A percentile compares a stretch with the other conserved stretches of the same genome.
Conservation (phyloP, 2,113 vertebrate genomes). For the Proterorhinus semilunaris region DNA sequence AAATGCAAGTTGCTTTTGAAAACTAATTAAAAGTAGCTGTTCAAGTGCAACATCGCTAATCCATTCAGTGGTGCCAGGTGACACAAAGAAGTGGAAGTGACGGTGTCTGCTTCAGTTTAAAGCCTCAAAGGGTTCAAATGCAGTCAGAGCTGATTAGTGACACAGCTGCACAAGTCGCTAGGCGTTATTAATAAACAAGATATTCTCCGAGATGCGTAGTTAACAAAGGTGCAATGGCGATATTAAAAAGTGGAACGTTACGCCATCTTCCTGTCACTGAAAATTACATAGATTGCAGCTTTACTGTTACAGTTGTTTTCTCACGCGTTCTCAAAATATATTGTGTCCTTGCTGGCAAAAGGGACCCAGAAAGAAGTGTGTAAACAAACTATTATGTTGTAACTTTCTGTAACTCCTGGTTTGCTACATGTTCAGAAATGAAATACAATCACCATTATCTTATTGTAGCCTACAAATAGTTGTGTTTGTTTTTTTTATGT, state of each 20-base stretch:
- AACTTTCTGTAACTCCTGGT: too few species aligned
- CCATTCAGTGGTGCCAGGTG: neutral
- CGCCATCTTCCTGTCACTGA: neutral
- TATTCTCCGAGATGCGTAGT: neutral
- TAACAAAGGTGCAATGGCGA: neutral
- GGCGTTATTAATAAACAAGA: conserved; percentile 17
- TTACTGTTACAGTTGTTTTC: neutral
- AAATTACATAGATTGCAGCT: neutral
- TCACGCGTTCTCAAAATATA: neutral
- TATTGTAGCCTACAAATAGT: too few species aligned
- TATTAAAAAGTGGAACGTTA: neutral
- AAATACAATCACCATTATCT: too few species aligned
- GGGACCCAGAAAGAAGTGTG: too few species aligned
- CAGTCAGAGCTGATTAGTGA: conserved; percentile 22
- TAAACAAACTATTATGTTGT: too few species aligned
- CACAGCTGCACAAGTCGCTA: conserved; percentile 13
- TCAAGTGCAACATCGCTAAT: conserved; percentile 2
- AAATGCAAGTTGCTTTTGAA: conserved; percentile 1
- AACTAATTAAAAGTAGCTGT: neutral
- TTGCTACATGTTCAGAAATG: too few species aligned
- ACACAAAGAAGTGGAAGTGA: conserved; percentile 2
- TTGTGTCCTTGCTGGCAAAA: too few species aligned
- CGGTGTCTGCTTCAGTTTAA: neutral
- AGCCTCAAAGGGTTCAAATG: conserved; percentile 6
- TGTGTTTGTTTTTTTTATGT: too few species aligned